A percentile compares a stretch with the other conserved stretches of the same genome.
These are phyloP conservation scores for Sternarchorhynchus goeldii DNA, from an alignment of 2,797 vertebrate species.

Conservation along the genomic window DNA sequence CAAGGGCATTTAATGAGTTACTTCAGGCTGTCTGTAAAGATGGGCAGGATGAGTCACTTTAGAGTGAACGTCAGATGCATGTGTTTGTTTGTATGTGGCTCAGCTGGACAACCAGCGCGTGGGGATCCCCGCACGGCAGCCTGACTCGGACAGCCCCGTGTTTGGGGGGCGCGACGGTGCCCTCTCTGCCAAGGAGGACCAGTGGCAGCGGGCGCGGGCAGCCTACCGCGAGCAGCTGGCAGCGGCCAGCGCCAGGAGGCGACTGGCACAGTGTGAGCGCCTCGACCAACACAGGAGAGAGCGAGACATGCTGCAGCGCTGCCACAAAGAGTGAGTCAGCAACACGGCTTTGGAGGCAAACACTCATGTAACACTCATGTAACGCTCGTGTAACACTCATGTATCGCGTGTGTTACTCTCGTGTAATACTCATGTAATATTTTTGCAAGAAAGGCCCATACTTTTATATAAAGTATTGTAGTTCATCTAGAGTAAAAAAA, in stretches of 20 bases:
- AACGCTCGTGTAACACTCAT: too few species aligned
- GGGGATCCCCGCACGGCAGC: slow-evolving; percentile 59
- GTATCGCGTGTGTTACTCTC: too few species aligned
- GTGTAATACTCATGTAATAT: too few species aligned
- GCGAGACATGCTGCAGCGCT: slow-evolving; percentile 71
- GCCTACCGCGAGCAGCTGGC: slow-evolving; percentile 72
- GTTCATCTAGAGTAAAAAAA: too few species aligned
- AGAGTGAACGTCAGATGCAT: not conserved
- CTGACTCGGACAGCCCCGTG: slow-evolving; percentile 58
- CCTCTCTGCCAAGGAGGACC: slow-evolving; percentile 54
- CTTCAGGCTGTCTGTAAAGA: too few species aligned
- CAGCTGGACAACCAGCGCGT: slow-evolving; percentile 63
- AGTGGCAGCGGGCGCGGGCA: slow-evolving; percentile 64
- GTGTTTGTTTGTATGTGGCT: not conserved
- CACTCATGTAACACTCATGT: too few species aligned
- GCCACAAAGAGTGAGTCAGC: slow-evolving; percentile 71
- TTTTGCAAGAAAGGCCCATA: too few species aligned
- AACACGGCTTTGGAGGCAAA: not conserved
- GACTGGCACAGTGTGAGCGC: slow-evolving; percentile 62
- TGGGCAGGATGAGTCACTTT: too few species aligned
- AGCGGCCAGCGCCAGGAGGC: slow-evolving; percentile 64
- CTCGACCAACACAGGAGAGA: slow-evolving; percentile 72
- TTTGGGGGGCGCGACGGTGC: slow-evolving; percentile 66
- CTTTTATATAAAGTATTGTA: too few species aligned
- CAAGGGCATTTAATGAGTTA: too few species aligned